Evolutionary conservation across 2,797 vertebrate species (phyloP), one percentile per base, ranked within the genome.

Genomic region (Staurois parvus): DNA sequence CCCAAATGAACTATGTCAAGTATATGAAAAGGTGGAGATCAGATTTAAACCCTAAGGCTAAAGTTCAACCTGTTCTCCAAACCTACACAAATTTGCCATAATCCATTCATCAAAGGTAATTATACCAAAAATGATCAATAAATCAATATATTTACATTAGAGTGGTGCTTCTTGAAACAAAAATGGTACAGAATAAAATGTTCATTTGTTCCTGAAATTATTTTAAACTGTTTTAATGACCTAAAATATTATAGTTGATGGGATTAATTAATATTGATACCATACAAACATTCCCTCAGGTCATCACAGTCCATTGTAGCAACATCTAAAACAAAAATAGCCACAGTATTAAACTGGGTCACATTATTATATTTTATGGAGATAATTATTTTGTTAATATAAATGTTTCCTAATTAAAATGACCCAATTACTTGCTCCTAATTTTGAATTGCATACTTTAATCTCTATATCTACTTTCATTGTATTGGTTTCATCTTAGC

Each of bases 301-400:
- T 45, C n/a, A 45, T 45, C 40, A 45, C 26, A 17, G 24, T 72
- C n/a, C 24, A 48, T n/a, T 42, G 4, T 28, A 42, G 37, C 4
- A n/a, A 73, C 34, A 66, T 66, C 24, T 64, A 64, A 24, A 64
- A 66, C n/a, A 29, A 66, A 66, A 66, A 66, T 59, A 66, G 64
- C 64, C 64, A 59, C 52, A 59, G 5, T 66, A 28, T 26, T 29
- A 66, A 66, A 66, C 10, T 66, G 64, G 64, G 70, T 72, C 37
- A 42, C 40, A 42, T 17, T 45, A 42, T 26, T 45, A 26, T 26
- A 48, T 73, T 73, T 73, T 72, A 42, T 21, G 4, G 21, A 48
- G 72, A 42, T 73, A 73, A 73, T 73, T 73, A 73, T 73, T 26
- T 73, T 73, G 72, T 24, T 73, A 73, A 72, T 40, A 72, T 40